Evolutionary conservation across 2,797 vertebrate genomes (phyloP).

Genomic region (Clarias fuscus): DNA sequence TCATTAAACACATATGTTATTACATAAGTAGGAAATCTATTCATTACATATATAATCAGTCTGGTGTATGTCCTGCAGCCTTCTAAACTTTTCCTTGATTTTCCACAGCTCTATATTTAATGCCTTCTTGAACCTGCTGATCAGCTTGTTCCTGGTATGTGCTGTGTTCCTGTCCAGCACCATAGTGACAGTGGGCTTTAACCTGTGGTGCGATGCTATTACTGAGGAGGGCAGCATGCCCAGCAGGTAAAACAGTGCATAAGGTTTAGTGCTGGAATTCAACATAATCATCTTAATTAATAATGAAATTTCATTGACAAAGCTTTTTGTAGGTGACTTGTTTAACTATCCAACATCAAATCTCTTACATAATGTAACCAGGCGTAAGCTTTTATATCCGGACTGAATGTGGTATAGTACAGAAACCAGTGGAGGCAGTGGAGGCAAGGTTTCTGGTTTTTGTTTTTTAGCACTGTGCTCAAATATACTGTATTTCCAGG

Average conservation of each 20-base stretch:
- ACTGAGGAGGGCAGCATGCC: slow-evolving; percentile 87
- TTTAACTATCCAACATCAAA: not conserved
- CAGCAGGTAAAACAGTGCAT: slow-evolving; percentile 77
- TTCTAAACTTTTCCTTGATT: slow-evolving; percentile 21
- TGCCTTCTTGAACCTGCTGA: slow-evolving; percentile 92
- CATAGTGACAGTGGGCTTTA: slow-evolving; percentile 94
- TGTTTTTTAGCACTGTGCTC: not conserved
- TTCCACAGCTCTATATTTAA: slow-evolving; percentile 89
- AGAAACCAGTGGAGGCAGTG: not conserved
- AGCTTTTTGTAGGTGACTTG: not conserved
- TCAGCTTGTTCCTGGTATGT: slow-evolving; percentile 89
- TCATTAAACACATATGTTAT: not conserved
- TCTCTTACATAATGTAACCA: not conserved
- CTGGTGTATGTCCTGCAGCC: not conserved
- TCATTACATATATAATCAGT: too few species aligned
- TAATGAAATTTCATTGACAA: not conserved
- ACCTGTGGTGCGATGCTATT: slow-evolving; percentile 94
- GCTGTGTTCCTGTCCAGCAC: slow-evolving; percentile 94
- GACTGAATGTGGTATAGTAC: not conserved
- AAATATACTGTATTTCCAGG: not conserved
- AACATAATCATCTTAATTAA: not conserved
- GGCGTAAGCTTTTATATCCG: not conserved
- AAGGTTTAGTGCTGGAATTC: not conserved
- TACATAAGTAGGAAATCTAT: not conserved
- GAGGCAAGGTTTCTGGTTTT: not conserved